These are phyloP conservation scores for Hemithea aestivaria DNA, from an alignment of 2,888 invertebrate genomes.

Conservation along the genomic window DNA sequence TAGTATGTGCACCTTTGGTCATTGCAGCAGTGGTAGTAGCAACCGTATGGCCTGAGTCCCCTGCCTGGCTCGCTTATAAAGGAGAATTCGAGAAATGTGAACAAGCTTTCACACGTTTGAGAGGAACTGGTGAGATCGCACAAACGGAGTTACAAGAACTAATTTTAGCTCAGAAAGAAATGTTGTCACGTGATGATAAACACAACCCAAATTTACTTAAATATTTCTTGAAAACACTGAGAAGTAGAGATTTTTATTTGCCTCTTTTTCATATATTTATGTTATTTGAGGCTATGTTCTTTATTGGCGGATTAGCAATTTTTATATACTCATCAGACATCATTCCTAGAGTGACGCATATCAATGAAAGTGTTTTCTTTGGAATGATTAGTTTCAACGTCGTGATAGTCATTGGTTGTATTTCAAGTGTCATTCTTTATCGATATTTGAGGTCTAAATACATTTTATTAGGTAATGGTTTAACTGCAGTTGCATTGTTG, in stretches of 20 bases:
- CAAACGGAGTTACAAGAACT: constrained; percentile 18
- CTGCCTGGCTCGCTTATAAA: constrained; percentile 25
- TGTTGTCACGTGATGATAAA: not conserved
- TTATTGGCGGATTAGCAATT: no score
- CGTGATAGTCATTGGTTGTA: no score
- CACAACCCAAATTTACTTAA: no score
- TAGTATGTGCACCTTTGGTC: constrained; percentile 8
- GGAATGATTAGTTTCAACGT: no score
- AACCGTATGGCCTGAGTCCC: constrained; percentile 25
- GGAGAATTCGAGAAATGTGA: constrained; percentile 20
- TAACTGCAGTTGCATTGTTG: not conserved
- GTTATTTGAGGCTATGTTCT: no score
- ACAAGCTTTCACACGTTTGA: constrained; percentile 20
- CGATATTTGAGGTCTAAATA: not conserved
- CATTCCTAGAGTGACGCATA: no score
- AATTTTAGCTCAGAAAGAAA: constrained; percentile 8
- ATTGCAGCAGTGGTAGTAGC: constrained; percentile 3
- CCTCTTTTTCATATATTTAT: no score
- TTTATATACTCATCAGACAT: no score
- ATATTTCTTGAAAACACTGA: no score
- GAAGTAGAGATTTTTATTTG: no score
- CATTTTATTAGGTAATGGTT: not conserved
- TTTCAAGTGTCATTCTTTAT: no score
- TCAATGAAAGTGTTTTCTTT: no score
- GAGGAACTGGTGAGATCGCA: constrained; percentile 19